Evolutionary conservation across 2,888 invertebrate genomes (phyloP), one percentile per base, ranked within the genome.

Genomic region (Pecten maximus): DNA sequence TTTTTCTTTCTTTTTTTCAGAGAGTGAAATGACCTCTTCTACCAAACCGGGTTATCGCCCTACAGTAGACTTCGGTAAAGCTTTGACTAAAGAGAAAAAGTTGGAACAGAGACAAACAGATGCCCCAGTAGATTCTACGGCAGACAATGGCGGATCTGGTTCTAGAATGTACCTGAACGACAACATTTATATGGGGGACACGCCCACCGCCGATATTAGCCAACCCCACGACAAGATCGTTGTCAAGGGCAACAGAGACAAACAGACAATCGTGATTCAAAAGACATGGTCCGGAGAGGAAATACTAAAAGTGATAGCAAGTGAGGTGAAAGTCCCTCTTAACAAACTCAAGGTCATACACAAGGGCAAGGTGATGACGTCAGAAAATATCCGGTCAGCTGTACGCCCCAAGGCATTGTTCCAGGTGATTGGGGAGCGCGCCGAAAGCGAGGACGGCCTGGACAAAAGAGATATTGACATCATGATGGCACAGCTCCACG

Each of bases 321-420:
- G 92, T 89, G 60, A 88, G n/a, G 48, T 94, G 12, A 90, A 92
- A 54, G 93, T 96, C 89, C 95, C 96, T n/a, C 89, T 94, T 10
- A 95, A 95, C 91, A 94, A 94, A 35, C 35, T 96, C 28, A 95
- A 95, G 90, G 88, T 95, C 10, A 95, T 96, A 87, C 93, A 95
- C 91, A 95, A 95, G 93, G 96, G 96, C 4, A 95, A 94, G 89
- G 88, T 94, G 16, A 86, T 95, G 74, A 94, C 90, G 19, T 50
- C 40, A 74, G 94, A 94, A 8, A 94, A 89, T 39, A 93, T 95
- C 10, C 54, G 40, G 12, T 93, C 93, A 40, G 91, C 91, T 39
- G 40, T 95, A 6, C 90, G 90, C 87, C 91, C 93, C n/a, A 95
- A 94, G 88, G 94, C 95, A 39, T 90, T 95, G 40, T 95, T 95